A percentile compares a stretch with the other conserved stretches of the same genome.
phyloP scores from a whole-genome alignment of 2,113 vertebrate genomes.

The Bubo bubo region DNA sequence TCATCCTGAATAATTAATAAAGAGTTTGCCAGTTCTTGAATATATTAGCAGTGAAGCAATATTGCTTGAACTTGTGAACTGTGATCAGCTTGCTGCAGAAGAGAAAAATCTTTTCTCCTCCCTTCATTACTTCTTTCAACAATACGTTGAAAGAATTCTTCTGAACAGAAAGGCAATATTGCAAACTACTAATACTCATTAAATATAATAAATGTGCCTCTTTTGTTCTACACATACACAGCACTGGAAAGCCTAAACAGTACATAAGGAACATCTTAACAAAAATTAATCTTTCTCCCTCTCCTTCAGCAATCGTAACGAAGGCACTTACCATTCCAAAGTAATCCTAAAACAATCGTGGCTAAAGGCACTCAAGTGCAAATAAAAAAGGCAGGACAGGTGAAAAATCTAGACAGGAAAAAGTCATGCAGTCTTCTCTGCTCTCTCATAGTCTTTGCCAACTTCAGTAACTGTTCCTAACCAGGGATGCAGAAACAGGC shows the following conservation, averaged over 20 bases:
- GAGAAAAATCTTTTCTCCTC: slow-evolving; percentile 1
- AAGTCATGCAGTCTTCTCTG: background rate
- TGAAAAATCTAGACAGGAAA: background rate
- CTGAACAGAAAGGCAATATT: slow-evolving; percentile 21
- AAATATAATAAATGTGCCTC: background rate
- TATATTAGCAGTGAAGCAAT: slow-evolving; percentile 41
- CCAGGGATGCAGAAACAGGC: background rate
- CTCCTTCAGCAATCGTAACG: background rate
- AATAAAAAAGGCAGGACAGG: background rate
- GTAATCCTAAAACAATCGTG: background rate
- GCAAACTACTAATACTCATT: slow-evolving; percentile 6
- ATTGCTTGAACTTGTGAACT: slow-evolving; percentile 58
- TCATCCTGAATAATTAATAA: slow-evolving; percentile 65
- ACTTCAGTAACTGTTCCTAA: background rate
- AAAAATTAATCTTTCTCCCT: background rate
- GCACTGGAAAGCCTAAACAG: background rate
- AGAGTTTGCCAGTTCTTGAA: slow-evolving; percentile 34
- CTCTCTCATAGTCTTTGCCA: background rate
- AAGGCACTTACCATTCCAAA: background rate
- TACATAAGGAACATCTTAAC: slow-evolving; percentile 12
- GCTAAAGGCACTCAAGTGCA: background rate
- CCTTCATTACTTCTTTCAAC: slow-evolving; percentile 20
- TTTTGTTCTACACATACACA: background rate
- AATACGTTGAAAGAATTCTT: background rate
- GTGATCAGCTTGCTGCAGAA: background rate